phyloP scores from a whole-genome alignment of 2,113 vertebrate genomes.

The human (Homo sapiens) region DNA sequence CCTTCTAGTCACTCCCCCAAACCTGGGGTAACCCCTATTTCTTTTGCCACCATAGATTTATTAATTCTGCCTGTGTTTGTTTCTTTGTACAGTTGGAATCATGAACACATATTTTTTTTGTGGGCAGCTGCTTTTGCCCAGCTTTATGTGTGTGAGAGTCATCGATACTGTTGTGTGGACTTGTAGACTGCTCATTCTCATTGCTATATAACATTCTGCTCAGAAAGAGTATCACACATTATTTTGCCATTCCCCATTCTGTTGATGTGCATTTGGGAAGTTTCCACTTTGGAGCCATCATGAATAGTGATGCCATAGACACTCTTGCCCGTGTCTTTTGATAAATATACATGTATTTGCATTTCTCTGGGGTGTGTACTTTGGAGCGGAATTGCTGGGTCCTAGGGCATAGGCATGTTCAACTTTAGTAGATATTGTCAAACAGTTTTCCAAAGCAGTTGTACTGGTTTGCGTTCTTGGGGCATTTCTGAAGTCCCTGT shows the following conservation, averaged over 20 bases:
- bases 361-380: not conserved
- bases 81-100: not conserved
- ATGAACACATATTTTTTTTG: not conserved
- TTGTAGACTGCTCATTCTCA: not conserved
- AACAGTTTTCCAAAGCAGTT: not conserved
- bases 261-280: not conserved
- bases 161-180: accelerated
- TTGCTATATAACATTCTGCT: accelerated
- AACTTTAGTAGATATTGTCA: too few species aligned
- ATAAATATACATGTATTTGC: accelerated
- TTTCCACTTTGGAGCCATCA: not conserved
- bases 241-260: not conserved
- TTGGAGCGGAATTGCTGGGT: not conserved
- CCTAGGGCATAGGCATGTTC: not conserved
- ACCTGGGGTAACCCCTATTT: not conserved
- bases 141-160: not conserved
- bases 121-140: not conserved
- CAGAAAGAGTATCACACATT: not conserved
- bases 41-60: not conserved
- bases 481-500: not conserved
- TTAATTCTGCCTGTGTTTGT: not conserved
- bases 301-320: not conserved
- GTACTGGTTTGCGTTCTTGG: not conserved
- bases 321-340: accelerated
- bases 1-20: not conserved